These are phyloP conservation scores for Lepus timidus DNA, from an alignment of 2,113 vertebrate species.

Conservation along the genomic window DNA sequence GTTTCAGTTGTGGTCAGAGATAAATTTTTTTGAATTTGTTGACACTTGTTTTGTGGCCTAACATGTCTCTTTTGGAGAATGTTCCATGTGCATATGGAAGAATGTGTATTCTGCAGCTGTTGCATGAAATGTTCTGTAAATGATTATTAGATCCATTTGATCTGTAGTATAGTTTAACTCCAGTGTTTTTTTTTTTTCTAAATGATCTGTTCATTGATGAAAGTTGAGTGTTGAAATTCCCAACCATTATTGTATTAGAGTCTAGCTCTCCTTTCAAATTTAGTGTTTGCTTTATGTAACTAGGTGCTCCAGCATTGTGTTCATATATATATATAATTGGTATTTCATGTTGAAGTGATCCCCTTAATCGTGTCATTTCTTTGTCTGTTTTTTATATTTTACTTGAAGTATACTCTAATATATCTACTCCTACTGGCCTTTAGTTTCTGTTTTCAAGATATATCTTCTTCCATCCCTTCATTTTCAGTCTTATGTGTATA, in stretches of 20 bases:
- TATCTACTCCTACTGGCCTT: neutral
- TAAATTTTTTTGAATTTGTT: too few relatives aligned
- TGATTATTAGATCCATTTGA: too few relatives aligned
- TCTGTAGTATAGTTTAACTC: too few relatives aligned
- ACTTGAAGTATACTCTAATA: neutral
- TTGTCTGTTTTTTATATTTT: neutral
- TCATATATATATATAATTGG: neutral
- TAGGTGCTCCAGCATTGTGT: neutral
- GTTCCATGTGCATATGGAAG: too few relatives aligned
- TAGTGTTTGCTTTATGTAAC: neutral
- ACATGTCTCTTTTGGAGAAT: too few relatives aligned
- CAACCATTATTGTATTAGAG: neutral
- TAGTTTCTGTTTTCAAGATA: neutral
- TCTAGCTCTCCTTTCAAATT: neutral
- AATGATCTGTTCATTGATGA: too few relatives aligned
- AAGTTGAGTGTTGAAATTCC: neutral
- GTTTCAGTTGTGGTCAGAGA: too few relatives aligned
- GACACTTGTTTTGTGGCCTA: too few relatives aligned
- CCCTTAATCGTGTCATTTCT: neutral
- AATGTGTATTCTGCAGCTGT: too few relatives aligned
- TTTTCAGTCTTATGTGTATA: neutral
- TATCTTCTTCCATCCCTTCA: neutral
- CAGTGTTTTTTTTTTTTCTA: too few relatives aligned
- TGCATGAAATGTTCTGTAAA: too few relatives aligned
- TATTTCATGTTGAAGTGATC: neutral